Conservation (phyloP, 2,888 invertebrate genomes). For the Eudemis profundana region DNA sequence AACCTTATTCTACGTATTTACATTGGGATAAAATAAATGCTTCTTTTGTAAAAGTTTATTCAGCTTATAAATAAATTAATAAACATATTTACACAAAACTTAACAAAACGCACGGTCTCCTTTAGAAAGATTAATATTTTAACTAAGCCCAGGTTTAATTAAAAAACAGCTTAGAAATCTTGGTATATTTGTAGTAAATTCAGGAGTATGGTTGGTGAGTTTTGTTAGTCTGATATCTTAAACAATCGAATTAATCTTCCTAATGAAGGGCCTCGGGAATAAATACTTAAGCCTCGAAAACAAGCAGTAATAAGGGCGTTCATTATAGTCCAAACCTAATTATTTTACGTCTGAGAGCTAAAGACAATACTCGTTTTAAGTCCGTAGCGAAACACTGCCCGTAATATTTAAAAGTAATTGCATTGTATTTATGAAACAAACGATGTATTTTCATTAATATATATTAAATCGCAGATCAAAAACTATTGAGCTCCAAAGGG, state of each 20-base stretch:
- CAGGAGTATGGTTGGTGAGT: not conserved
- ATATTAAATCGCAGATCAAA: too few species aligned
- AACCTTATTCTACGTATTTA: conserved; percentile 40
- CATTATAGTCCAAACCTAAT: conserved; percentile 41
- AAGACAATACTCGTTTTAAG: conserved; percentile 35
- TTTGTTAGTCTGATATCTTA: not conserved
- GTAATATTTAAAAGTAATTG: too few species aligned
- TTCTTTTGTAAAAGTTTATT: conserved; percentile 45
- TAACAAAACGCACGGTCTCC: conserved; percentile 29
- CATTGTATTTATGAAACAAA: too few species aligned
- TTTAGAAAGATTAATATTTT: conserved; percentile 10
- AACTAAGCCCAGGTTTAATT: not conserved
- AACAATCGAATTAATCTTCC: conserved; percentile 15
- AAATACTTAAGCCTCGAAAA: conserved; percentile 35
- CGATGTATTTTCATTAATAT: too few species aligned
- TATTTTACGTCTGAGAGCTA: conserved; percentile 40
- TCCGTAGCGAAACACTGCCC: too few species aligned
- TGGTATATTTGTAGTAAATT: not conserved
- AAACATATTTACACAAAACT: conserved; percentile 44
- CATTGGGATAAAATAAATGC: conserved; percentile 44
- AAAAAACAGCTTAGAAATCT: not conserved
- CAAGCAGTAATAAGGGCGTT: conserved; percentile 43
- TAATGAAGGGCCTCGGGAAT: conserved; percentile 28
- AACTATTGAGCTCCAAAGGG: too few species aligned
- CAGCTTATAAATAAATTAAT: conserved; percentile 48